A percentile compares a stretch with the other conserved stretches of the same genome.
phyloP scores from a whole-genome alignment of 2,888 invertebrate genomes.

The Empis stercorea region DNA sequence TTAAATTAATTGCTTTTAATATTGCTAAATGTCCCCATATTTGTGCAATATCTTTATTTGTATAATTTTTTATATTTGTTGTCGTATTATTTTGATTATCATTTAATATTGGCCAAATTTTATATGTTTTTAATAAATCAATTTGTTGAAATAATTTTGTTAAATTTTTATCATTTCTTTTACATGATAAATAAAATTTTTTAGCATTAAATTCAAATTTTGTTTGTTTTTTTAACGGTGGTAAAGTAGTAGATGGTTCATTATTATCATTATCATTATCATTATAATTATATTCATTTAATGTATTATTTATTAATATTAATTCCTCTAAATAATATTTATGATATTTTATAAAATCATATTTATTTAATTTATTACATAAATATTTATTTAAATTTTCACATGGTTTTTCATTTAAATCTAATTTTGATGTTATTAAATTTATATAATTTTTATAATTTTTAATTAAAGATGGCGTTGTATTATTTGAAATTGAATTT shows the following conservation, averaged over 20 bases:
- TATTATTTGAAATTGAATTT: too few species aligned
- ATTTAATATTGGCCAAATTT: neutral
- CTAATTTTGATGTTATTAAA: neutral
- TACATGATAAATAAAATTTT: conserved; percentile 1
- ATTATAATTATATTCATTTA: neutral
- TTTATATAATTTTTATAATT: neutral
- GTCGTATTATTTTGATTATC: neutral
- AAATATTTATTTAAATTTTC: neutral
- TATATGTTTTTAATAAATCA: neutral
- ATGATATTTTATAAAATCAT: neutral
- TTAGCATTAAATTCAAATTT: neutral
- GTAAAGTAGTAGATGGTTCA: too few species aligned
- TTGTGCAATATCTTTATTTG: neutral
- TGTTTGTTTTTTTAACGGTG: too few species aligned
- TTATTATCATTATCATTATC: too few species aligned
- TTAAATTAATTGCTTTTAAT: neutral
- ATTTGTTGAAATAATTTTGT: neutral
- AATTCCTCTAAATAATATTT: neutral
- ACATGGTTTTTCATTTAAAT: neutral
- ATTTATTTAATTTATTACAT: neutral
- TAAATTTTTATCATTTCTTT: neutral
- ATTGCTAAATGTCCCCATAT: conserved; percentile 1
- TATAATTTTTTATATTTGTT: neutral
- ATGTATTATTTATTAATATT: neutral
- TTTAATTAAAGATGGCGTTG: too few species aligned